These are phyloP conservation scores for Leuciscus waleckii DNA, from an alignment of 2,797 vertebrate genomes.

Conservation along the genomic window DNA sequence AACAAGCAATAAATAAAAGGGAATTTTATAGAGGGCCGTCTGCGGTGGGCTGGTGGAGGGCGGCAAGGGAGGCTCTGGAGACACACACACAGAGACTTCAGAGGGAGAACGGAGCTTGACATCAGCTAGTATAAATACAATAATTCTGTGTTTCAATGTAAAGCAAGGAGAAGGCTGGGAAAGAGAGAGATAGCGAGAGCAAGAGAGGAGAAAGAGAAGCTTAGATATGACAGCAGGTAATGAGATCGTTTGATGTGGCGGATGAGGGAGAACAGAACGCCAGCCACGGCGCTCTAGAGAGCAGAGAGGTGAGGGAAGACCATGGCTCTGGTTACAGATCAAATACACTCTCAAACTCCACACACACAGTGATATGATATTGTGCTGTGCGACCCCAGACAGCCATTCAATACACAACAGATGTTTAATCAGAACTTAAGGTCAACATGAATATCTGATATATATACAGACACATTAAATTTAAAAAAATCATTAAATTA, in stretches of 20 bases:
- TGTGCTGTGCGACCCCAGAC: not conserved
- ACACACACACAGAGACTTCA: slow-evolving; percentile 68
- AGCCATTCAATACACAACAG: slow-evolving; percentile 5
- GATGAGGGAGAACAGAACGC: slow-evolving; percentile 72
- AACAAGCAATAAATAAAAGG: slow-evolving; percentile 84
- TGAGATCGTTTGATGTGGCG: slow-evolving; percentile 85
- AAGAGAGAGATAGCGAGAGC: not conserved
- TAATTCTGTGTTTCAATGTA: slow-evolving; percentile 78
- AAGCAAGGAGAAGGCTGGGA: slow-evolving; percentile 71
- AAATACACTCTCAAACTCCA: slow-evolving; percentile 49
- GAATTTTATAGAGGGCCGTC: slow-evolving; percentile 83
- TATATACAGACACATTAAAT: not conserved
- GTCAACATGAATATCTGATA: slow-evolving; percentile 18
- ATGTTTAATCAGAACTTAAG: slow-evolving; percentile 27
- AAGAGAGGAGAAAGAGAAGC: not conserved
- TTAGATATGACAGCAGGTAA: slow-evolving; percentile 76
- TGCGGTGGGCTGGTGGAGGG: slow-evolving; percentile 70
- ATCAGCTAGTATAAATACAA: slow-evolving; percentile 78
- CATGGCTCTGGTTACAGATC: slow-evolving; percentile 57
- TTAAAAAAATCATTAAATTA: too few relatives aligned
- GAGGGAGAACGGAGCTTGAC: slow-evolving; percentile 73
- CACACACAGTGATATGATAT: slow-evolving; percentile 30
- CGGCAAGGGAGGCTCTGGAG: slow-evolving; percentile 57
- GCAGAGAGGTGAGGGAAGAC: slow-evolving; percentile 67
- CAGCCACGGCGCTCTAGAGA: slow-evolving; percentile 67